Conservation (phyloP, 2,888 invertebrate species). For the Metallyticus violacea region DNA sequence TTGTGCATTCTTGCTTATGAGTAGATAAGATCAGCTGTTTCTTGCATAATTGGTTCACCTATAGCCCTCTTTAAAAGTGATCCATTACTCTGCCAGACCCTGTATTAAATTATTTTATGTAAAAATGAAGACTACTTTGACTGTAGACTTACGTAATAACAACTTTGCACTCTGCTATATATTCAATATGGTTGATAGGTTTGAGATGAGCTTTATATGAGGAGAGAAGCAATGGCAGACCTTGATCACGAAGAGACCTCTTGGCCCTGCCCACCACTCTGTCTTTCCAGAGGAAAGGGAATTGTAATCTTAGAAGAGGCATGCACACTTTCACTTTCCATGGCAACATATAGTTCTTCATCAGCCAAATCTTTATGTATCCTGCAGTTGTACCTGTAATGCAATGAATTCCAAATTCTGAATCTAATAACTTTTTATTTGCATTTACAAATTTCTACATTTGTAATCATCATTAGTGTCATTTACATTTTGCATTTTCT, state of each 20-base stretch:
- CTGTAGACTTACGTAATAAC: constrained; percentile 59
- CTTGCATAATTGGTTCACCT: too few species aligned
- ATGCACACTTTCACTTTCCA: constrained; percentile 56
- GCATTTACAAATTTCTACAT: too few species aligned
- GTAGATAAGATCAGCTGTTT: too few species aligned
- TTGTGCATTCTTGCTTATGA: too few species aligned
- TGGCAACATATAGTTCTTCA: constrained; percentile 61
- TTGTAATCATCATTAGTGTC: too few species aligned
- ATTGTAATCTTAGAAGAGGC: constrained; percentile 62
- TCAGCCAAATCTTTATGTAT: constrained; percentile 77
- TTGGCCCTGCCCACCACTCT: constrained; percentile 66
- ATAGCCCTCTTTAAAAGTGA: too few species aligned
- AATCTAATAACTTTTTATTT: too few species aligned
- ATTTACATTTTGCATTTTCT: too few species aligned
- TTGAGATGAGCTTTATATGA: constrained; percentile 70
- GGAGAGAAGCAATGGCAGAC: constrained; percentile 62
- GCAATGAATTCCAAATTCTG: background rate
- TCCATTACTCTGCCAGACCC: too few species aligned
- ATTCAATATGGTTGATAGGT: constrained; percentile 64
- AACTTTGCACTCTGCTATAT: constrained; percentile 62
- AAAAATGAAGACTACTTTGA: too few species aligned
- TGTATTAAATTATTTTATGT: too few species aligned
- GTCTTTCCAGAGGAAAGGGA: constrained; percentile 71
- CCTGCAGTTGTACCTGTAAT: constrained; percentile 56
- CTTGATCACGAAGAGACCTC: constrained; percentile 59